phyloP scores from a whole-genome alignment of 2,888 invertebrate genomes.

The Lepidochitona cinerea region DNA sequence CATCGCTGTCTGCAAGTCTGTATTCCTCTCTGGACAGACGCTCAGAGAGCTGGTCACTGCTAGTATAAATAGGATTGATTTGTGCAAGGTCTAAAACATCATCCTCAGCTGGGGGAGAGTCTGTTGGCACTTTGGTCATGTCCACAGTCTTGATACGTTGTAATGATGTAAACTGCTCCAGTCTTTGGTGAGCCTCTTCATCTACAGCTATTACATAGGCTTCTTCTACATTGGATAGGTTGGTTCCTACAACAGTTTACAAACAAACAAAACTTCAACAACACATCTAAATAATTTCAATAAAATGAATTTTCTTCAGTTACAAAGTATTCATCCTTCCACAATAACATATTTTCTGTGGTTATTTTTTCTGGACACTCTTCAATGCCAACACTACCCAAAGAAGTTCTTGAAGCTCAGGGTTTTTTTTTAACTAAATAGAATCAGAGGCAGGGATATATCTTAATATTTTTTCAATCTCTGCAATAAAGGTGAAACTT shows the following conservation, averaged over 20 bases:
- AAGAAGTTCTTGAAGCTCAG: no score
- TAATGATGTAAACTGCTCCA: slow-evolving; percentile 92
- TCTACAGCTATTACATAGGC: slow-evolving; percentile 98
- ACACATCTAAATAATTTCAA: no score
- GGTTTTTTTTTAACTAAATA: no score
- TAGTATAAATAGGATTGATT: not conserved
- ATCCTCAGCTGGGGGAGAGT: not conserved
- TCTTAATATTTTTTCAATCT: no score
- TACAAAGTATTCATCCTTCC: no score
- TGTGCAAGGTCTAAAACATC: not conserved
- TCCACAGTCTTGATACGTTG: slow-evolving; percentile 94
- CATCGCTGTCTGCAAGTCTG: not conserved
- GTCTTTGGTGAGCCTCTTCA: slow-evolving; percentile 90
- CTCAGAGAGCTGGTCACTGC: not conserved
- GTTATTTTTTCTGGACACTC: no score
- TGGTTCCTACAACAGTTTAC: not conserved
- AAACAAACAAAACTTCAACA: not conserved
- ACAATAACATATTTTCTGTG: no score
- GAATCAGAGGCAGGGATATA: no score
- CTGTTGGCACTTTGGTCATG: slow-evolving; percentile 83
- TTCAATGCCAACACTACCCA: no score
- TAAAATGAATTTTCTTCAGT: no score
- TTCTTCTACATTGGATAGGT: slow-evolving; percentile 77
- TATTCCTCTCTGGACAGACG: not conserved
- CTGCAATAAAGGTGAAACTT: no score